Evolutionary conservation across 2,113 vertebrate genomes (phyloP).

Genomic region (Zapornia atra): DNA sequence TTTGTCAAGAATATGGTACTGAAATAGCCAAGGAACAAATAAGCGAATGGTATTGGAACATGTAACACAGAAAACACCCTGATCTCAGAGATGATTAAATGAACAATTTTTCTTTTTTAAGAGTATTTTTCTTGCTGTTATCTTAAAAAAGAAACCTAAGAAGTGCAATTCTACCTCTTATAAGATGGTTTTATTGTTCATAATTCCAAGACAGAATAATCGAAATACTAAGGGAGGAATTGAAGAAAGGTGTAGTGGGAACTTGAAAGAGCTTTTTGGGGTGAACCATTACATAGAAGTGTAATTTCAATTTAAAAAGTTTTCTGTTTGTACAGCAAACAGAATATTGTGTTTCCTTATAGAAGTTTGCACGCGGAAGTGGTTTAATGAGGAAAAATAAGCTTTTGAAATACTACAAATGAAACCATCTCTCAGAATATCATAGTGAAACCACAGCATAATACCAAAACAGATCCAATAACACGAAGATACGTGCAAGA

Average conservation of each 20-base stretch:
- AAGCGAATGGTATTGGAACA: not conserved
- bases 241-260: not conserved
- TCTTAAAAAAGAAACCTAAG: not conserved
- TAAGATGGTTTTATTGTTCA: not conserved
- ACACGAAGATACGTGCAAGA: not conserved
- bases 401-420: not conserved
- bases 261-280: not conserved
- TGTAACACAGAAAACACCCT: not conserved
- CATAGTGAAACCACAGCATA: not conserved
- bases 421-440: not conserved
- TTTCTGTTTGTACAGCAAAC: not conserved
- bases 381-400: not conserved
- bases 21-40: not conserved
- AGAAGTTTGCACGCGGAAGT: not conserved
- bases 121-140: not conserved
- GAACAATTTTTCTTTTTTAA: not conserved
- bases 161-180: not conserved
- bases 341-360: not conserved
- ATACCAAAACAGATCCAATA: not conserved
- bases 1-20: not conserved
- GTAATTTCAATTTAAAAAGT: conserved; percentile 1
- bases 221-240: not conserved
- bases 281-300: not conserved
- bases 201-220: conserved; percentile 13
- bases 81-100: not conserved